These are phyloP conservation scores for Heloderma charlesbogerti DNA, from an alignment of 2,113 vertebrate genomes.

Conservation along the genomic window DNA sequence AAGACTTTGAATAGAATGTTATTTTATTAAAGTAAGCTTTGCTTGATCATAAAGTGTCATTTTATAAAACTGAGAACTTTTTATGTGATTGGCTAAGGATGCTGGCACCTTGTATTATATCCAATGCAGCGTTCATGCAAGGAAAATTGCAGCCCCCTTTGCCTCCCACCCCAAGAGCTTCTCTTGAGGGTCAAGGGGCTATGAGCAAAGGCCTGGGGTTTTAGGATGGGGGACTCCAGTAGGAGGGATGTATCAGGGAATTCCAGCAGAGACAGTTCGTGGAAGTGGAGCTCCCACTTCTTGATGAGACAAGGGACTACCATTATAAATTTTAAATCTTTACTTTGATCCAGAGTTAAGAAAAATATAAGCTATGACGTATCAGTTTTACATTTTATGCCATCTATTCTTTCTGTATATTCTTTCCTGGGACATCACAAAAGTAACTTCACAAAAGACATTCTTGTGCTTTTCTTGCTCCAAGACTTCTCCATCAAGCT, in stretches of 20 bases:
- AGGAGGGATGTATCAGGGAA: background rate
- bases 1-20: background rate
- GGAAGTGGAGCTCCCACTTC: background rate
- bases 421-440: background rate
- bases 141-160: background rate
- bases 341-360: background rate
- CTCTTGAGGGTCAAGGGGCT: background rate
- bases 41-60: background rate
- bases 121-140: background rate
- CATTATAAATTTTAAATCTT: background rate
- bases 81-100: background rate
- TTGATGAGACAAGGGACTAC: background rate
- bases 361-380: background rate
- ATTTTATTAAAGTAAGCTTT: background rate
- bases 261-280: background rate
- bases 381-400: background rate
- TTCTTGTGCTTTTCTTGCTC: background rate
- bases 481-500: fast-evolving
- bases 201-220: background rate
- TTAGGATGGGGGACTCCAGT: background rate
- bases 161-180: background rate
- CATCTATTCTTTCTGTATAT: background rate
- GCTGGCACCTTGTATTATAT: background rate
- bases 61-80: background rate
- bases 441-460: background rate